These are phyloP conservation scores for Drosophila kanekoi DNA, from an alignment of 2,888 invertebrate species.

Conservation along the genomic window DNA sequence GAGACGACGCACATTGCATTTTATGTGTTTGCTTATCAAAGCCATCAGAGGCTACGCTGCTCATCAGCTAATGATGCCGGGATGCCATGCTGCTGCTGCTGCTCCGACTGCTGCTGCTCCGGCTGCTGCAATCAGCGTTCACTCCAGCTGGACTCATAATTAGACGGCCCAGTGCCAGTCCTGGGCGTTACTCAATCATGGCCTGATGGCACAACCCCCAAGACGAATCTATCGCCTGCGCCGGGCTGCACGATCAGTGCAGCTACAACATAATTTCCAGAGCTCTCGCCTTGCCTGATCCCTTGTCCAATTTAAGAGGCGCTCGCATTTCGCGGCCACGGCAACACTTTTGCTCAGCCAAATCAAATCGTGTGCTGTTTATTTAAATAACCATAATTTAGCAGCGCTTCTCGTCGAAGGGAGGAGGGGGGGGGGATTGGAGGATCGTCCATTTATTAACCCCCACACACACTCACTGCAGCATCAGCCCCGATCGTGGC, in stretches of 20 bases:
- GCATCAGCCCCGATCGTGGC: conserved; percentile 7
- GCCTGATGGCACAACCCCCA: conserved; percentile 82
- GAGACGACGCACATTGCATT: conserved; percentile 60
- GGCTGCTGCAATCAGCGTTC: conserved; percentile 36
- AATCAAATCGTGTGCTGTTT: conserved; percentile 84
- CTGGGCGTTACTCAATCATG: conserved; percentile 84
- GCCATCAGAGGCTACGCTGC: conserved; percentile 55
- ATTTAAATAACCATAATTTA: conserved; percentile 85
- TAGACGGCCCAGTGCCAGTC: conserved; percentile 67
- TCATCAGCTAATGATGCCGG: conserved; percentile 72
- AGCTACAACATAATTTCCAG: conserved; percentile 76
- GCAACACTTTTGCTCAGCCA: conserved; percentile 78
- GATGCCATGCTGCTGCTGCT: conserved; percentile 16
- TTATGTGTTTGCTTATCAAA: conserved; percentile 69
- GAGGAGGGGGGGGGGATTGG: conserved; percentile 27
- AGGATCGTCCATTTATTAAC: conserved; percentile 70
- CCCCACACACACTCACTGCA: conserved; percentile 49
- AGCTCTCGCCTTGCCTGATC: conserved; percentile 41
- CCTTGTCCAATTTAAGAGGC: conserved; percentile 66
- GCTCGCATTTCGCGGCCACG: conserved; percentile 63
- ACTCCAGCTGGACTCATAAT: conserved; percentile 60
- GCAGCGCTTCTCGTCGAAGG: conserved; percentile 43
- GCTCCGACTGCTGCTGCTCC: conserved; percentile 1
- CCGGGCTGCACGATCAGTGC: conserved; percentile 59
- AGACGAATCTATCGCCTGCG: conserved; percentile 58